phyloP scores from a whole-genome alignment of 2,888 invertebrate genomes.

The Chelonus formosanus region DNA sequence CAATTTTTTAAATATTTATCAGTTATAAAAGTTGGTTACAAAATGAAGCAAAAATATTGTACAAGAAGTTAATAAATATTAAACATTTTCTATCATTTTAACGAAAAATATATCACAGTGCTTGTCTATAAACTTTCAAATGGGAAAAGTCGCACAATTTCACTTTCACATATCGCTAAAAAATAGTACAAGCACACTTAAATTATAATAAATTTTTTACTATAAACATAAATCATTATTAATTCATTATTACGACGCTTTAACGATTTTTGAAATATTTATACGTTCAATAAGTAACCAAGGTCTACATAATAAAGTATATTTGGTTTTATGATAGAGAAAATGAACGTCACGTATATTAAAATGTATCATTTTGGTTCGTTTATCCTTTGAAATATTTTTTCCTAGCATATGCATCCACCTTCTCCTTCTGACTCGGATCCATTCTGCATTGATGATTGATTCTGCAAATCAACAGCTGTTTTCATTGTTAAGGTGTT shows the following conservation, averaged over 20 bases:
- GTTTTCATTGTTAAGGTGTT: slow-evolving; percentile 63
- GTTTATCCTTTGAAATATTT: slow-evolving; percentile 32
- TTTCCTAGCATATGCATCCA: slow-evolving; percentile 80
- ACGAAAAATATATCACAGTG: slow-evolving; percentile 40
- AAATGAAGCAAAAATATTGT: too few species aligned
- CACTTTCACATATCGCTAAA: too few species aligned
- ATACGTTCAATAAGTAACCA: slow-evolving; percentile 20
- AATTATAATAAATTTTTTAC: too few species aligned
- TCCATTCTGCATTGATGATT: slow-evolving; percentile 81
- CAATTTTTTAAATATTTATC: too few species aligned
- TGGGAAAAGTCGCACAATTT: slow-evolving; percentile 5
- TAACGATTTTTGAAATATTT: slow-evolving; percentile 13
- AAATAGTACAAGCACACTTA: too few species aligned
- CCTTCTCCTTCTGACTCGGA: slow-evolving; percentile 84
- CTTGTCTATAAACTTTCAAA: slow-evolving; percentile 29
- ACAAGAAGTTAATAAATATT: background rate
- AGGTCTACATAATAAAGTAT: slow-evolving; percentile 25
- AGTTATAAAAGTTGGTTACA: too few species aligned
- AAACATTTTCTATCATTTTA: slow-evolving; percentile 39
- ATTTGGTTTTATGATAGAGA: slow-evolving; percentile 18
- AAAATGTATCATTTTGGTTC: slow-evolving; percentile 16
- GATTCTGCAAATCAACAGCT: slow-evolving; percentile 87
- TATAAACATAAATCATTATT: too few species aligned
- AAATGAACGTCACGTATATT: slow-evolving; percentile 4
- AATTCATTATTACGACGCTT: too few species aligned